Conservation (phyloP, 2,113 vertebrate genomes). For the Ictalurus furcatus region DNA sequence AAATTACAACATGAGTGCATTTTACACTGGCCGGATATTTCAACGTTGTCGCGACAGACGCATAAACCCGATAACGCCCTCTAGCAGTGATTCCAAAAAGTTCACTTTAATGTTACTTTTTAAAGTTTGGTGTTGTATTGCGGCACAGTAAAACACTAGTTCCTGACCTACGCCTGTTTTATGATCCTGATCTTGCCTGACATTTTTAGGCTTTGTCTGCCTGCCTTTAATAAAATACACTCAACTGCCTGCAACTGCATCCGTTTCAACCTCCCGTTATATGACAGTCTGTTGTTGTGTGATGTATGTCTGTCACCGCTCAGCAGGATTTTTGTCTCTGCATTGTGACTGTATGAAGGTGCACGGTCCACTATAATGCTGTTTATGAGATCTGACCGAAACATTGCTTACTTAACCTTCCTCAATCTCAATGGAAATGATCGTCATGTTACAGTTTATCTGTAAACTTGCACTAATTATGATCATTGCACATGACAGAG, state of each 20-base stretch:
- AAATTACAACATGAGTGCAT: not conserved
- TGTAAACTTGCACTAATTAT: not conserved
- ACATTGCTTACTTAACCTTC: not conserved
- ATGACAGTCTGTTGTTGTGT: no score
- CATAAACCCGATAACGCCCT: not conserved
- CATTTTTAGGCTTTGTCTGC: no score
- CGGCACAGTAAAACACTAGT: not conserved
- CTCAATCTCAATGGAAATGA: not conserved
- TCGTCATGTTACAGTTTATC: not conserved
- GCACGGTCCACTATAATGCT: not conserved
- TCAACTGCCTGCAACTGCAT: no score
- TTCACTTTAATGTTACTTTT: no score
- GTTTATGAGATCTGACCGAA: not conserved
- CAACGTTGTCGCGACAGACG: not conserved
- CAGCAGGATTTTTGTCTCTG: no score
- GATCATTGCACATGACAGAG: not conserved
- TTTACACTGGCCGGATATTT: not conserved
- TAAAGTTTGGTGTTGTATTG: not conserved
- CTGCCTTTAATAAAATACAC: no score
- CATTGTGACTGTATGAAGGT: no score
- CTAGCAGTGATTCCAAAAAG: not conserved
- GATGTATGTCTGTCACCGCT: no score
- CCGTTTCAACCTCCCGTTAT: no score
- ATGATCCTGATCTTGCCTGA: no score
- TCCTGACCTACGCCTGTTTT: no score